phyloP scores from a whole-genome alignment of 2,113 vertebrate genomes.

The Potamarius usumacintae region DNA sequence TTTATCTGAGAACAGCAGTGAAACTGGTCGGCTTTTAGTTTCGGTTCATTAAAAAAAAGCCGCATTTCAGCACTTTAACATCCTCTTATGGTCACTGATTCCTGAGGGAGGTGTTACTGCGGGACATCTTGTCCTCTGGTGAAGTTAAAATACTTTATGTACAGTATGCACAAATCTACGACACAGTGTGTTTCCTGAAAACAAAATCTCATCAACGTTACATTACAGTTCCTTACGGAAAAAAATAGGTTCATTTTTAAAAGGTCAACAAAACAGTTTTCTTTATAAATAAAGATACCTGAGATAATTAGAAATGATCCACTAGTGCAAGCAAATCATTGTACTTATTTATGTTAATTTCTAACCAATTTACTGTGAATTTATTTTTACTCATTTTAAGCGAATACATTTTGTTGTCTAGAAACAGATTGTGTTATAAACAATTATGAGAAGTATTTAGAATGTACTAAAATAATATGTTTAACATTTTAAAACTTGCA shows the following conservation, averaged over 20 bases:
- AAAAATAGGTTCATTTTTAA: neutral
- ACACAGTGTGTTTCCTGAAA: neutral
- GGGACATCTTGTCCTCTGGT: neutral
- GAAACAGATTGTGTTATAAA: too few relatives aligned
- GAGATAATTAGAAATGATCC: neutral
- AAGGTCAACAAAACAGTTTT: neutral
- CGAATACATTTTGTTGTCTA: neutral
- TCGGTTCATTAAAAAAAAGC: constrained; percentile 32
- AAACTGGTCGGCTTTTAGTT: constrained; percentile 17
- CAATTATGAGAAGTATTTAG: neutral
- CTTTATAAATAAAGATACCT: neutral
- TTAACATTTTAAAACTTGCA: too few relatives aligned
- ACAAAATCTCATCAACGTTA: neutral
- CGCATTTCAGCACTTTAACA: constrained; percentile 32
- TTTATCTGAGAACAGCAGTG: constrained; percentile 14
- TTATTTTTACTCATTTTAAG: too few relatives aligned
- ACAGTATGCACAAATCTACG: neutral
- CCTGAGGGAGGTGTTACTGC: neutral
- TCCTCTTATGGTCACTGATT: neutral
- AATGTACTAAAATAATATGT: neutral
- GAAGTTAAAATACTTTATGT: neutral
- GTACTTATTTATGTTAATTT: too few relatives aligned
- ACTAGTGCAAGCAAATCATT: neutral
- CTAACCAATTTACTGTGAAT: too few relatives aligned
- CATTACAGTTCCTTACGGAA: neutral